Conservation (phyloP, 2,797 vertebrate genomes). For the Streptopelia turtur region DNA sequence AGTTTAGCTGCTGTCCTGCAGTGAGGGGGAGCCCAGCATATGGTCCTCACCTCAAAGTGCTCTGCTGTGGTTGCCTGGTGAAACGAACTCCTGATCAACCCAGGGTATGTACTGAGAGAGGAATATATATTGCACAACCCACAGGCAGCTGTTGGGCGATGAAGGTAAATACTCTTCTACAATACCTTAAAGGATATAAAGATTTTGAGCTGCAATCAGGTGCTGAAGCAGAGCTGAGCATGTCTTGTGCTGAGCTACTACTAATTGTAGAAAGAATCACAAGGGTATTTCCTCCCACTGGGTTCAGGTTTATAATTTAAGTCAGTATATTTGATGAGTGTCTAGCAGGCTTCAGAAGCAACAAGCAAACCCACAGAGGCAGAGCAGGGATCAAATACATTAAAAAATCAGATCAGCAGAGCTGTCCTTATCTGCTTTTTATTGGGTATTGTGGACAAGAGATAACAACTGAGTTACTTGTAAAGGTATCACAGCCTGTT, state of each 20-base stretch:
- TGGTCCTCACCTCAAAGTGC: too few relatives aligned
- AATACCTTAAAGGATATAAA: neutral
- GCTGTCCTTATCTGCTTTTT: neutral
- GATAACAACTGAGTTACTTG: neutral
- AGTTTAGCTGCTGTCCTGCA: neutral
- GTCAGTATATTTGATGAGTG: neutral
- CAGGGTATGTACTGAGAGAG: neutral
- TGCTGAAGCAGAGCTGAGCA: neutral
- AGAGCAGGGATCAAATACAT: neutral
- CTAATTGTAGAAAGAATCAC: neutral
- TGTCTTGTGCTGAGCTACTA: neutral
- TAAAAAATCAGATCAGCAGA: neutral
- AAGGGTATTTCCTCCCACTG: neutral
- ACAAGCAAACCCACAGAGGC: neutral
- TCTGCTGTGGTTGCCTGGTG: neutral
- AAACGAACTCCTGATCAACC: neutral
- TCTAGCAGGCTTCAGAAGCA: neutral
- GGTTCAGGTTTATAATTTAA: neutral
- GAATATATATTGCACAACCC: accelerated
- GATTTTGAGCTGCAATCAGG: neutral
- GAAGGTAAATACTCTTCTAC: neutral
- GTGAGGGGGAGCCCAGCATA: accelerated
- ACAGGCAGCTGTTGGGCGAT: accelerated
- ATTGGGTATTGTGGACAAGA: neutral
- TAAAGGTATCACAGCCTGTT: neutral